phyloP scores from a whole-genome alignment of 2,888 invertebrate genomes.

The Xestia xanthographa region DNA sequence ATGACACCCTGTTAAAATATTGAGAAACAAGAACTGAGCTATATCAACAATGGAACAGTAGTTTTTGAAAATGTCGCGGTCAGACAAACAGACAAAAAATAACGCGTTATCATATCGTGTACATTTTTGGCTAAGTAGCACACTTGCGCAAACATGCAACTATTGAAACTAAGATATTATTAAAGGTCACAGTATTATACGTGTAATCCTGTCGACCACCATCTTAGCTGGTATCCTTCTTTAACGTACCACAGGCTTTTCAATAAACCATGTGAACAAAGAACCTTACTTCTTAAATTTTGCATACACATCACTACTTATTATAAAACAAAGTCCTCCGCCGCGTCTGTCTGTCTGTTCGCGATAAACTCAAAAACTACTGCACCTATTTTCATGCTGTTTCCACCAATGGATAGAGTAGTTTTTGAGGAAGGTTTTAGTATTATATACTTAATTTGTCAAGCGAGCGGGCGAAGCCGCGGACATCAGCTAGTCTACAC shows the following conservation, averaged over 20 bases:
- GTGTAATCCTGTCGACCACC: not conserved
- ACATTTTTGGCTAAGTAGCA: not conserved
- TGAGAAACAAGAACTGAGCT: conserved; percentile 2
- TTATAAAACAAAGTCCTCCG: no score
- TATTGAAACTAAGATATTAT: not conserved
- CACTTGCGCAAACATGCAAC: not conserved
- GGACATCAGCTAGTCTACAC: no score
- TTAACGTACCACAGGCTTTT: not conserved
- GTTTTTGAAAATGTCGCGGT: not conserved
- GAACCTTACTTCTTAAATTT: no score
- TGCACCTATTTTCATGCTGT: no score
- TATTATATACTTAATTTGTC: no score
- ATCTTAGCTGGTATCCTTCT: not conserved
- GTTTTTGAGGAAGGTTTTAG: no score
- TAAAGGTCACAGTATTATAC: conserved; percentile 9
- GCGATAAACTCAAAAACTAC: no score
- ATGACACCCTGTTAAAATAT: conserved; percentile 5
- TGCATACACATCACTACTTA: no score
- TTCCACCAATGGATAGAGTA: no score
- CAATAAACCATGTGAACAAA: not conserved
- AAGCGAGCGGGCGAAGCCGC: no score
- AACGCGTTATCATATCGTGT: not conserved
- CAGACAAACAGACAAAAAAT: conserved; percentile 3
- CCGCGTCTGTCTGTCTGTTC: no score
- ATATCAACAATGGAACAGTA: conserved; percentile 7